Evolutionary conservation across 2,797 vertebrate genomes (phyloP).

Genomic region (Microtus obscurus): DNA sequence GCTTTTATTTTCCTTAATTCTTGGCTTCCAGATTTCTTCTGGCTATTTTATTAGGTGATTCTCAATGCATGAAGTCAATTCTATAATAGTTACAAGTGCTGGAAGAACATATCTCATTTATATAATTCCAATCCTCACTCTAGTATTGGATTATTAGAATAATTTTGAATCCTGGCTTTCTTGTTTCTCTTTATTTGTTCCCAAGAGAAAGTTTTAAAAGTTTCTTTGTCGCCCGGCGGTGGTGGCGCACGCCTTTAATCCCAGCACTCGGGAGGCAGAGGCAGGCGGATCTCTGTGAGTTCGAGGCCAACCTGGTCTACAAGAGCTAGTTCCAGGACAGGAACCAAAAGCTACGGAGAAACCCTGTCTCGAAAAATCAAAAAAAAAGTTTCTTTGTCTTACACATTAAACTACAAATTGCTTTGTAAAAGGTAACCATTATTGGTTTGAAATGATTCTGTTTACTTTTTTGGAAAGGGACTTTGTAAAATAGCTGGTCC

Average conservation of each 20-base stretch:
- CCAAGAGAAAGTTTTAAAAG: background rate
- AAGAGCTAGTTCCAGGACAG: too few species aligned
- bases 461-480: constrained; percentile 40
- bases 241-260: too few species aligned
- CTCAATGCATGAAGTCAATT: background rate
- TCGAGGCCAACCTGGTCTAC: too few species aligned
- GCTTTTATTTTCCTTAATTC: constrained; percentile 60
- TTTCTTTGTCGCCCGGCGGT: constrained; percentile 43
- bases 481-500: background rate
- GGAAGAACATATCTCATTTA: constrained; percentile 51
- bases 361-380: too few species aligned
- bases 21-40: constrained; percentile 40
- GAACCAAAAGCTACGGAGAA: too few species aligned
- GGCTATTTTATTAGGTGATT: constrained; percentile 7
- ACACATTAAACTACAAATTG: background rate
- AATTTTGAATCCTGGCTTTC: constrained; percentile 8
- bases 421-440: background rate
- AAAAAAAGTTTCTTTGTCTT: constrained; percentile 26
- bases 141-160: background rate
- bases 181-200: constrained; percentile 17
- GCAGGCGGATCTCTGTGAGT: too few species aligned
- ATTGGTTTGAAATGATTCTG: constrained; percentile 44
- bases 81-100: constrained; percentile 9
- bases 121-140: constrained; percentile 8
- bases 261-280: too few species aligned